Percentiles rank a stretch among this genome's conserved stretches.
Evolutionary conservation across 2,113 vertebrate genomes (phyloP).

Genomic region (Maccullochella peelii): DNA sequence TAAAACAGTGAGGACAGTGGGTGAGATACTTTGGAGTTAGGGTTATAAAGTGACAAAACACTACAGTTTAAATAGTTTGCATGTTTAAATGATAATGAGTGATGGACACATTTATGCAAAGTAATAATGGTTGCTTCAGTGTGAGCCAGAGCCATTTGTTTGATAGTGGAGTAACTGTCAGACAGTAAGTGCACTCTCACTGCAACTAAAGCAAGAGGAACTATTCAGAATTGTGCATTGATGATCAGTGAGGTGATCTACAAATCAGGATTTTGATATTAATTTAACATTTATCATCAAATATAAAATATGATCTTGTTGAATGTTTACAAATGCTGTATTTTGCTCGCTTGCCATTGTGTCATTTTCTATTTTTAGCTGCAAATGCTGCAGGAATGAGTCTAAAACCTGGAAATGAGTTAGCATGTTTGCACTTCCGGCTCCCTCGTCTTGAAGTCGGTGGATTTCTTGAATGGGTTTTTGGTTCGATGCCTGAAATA

Average conservation of each 20-base stretch:
- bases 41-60: not conserved
- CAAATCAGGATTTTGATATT: not conserved
- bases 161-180: not conserved
- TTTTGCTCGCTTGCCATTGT: not conserved
- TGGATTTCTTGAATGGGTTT: no score
- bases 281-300: not conserved
- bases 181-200: not conserved
- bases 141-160: not conserved
- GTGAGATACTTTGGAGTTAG: not conserved
- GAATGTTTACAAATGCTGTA: not conserved
- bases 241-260: not conserved
- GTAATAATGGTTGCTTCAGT: not conserved
- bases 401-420: no score
- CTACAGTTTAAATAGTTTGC: constrained; percentile 37
- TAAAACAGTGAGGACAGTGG: constrained; percentile 22
- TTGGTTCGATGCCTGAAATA: no score
- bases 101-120: constrained; percentile 45
- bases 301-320: not conserved
- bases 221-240: not conserved
- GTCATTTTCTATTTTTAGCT: no score
- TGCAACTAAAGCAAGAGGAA: not conserved
- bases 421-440: no score
- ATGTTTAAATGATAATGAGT: constrained; percentile 33
- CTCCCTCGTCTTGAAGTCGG: no score
- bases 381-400: no score